A percentile compares a stretch with the other conserved stretches of the same genome.
Conservation (phyloP, 2,888 invertebrate species). For the Agapostemon virescens region DNA sequence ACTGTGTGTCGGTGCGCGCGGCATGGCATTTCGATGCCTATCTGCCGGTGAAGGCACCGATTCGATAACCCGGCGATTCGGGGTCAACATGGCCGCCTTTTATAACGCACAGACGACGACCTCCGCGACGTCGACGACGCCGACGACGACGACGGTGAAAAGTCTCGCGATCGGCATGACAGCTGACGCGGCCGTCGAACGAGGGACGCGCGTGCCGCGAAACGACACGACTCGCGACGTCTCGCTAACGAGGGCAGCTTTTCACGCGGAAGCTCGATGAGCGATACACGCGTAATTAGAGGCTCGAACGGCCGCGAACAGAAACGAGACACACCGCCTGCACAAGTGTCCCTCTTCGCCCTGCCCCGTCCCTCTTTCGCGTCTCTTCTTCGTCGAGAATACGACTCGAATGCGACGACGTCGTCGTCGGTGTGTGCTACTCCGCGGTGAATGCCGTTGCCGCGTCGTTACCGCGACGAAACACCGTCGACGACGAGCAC, state of each 20-base stretch:
- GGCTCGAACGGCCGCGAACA: conserved; percentile 35
- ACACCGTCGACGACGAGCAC: conserved; percentile 27
- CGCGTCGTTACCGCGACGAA: conserved; percentile 35
- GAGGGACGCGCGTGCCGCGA: conserved; percentile 11
- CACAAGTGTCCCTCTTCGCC: conserved; percentile 7
- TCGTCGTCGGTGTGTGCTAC: conserved; percentile 6
- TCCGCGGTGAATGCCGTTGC: conserved; percentile 23
- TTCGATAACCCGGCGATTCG: conserved; percentile 72
- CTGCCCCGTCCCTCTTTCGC: not conserved
- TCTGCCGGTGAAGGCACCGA: conserved; percentile 61
- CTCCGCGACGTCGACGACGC: not conserved
- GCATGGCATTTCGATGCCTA: conserved; percentile 63
- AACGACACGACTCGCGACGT: not conserved
- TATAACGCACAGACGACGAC: conserved; percentile 35
- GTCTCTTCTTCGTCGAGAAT: not conserved
- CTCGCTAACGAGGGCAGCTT: conserved; percentile 47
- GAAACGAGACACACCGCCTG: conserved; percentile 15
- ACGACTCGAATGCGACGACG: conserved; percentile 21
- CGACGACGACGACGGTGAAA: conserved; percentile 36
- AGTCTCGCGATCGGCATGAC: conserved; percentile 51
- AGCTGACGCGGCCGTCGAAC: conserved; percentile 45
- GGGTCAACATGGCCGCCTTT: conserved; percentile 69
- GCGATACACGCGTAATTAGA: conserved; percentile 47
- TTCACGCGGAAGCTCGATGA: conserved; percentile 45
- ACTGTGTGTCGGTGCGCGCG: conserved; percentile 52